Conservation (phyloP, 2,113 vertebrate genomes). For the Perca flavescens region DNA sequence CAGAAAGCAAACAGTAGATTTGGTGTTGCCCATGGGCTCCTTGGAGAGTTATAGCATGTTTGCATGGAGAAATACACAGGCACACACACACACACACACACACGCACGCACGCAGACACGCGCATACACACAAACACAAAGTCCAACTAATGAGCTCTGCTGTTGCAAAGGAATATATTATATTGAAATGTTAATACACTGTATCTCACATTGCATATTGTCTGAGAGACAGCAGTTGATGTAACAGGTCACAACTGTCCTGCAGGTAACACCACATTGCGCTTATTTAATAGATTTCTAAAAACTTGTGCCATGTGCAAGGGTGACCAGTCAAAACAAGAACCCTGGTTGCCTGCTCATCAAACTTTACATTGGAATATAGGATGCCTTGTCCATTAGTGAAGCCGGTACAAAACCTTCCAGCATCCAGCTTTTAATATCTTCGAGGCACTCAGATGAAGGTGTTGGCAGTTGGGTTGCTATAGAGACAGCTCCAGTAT, state of each 20-base stretch:
- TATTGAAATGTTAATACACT: neutral
- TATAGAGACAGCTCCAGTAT: conserved; percentile 34
- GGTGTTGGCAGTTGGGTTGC: conserved; percentile 36
- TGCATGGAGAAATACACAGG: conserved; percentile 14
- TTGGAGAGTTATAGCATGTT: conserved; percentile 8
- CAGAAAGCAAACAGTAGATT: conserved; percentile 40
- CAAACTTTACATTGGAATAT: neutral
- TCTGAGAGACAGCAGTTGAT: neutral
- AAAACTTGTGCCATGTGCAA: neutral
- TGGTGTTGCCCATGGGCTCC: conserved; percentile 28
- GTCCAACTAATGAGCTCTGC: conserved; percentile 9
- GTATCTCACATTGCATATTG: neutral
- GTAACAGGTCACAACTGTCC: neutral
- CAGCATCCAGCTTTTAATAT: conserved; percentile 20
- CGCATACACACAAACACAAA: neutral
- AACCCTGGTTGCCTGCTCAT: neutral
- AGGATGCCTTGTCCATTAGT: neutral
- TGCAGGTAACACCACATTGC: neutral
- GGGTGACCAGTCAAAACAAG: neutral
- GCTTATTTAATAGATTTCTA: neutral
- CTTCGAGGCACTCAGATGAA: conserved; percentile 17
- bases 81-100: neutral
- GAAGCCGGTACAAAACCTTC: neutral
- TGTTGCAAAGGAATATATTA: neutral
- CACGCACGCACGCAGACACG: neutral